phyloP scores from a whole-genome alignment of 1,140 invertebrate genomes.

The Brachionus paranguensis region DNA sequence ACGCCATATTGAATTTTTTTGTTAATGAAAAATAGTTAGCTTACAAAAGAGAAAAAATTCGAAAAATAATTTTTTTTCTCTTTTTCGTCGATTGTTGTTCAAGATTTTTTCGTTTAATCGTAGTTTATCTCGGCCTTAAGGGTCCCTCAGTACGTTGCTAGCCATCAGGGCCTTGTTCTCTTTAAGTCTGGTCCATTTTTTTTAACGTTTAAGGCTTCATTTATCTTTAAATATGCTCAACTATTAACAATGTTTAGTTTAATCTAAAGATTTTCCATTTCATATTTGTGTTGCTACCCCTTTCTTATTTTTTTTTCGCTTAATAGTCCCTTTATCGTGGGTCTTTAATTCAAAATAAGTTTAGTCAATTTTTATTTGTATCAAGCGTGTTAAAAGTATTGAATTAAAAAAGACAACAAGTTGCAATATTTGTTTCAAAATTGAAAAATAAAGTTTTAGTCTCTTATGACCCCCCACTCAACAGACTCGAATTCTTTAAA shows the following conservation, averaged over 20 bases:
- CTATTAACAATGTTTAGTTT: neutral
- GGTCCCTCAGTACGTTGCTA: neutral
- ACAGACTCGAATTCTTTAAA: slow-evolving; percentile 10
- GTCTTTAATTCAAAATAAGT: neutral
- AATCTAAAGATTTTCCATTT: neutral
- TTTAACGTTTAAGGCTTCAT: neutral
- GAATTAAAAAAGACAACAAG: slow-evolving; percentile 29
- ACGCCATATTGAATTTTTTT: slow-evolving; percentile 33
- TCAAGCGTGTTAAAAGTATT: slow-evolving; percentile 30
- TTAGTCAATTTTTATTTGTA: neutral
- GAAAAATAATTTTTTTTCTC: slow-evolving; percentile 8
- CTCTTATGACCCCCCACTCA: neutral
- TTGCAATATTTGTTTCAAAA: slow-evolving; percentile 34
- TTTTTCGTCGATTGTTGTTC: slow-evolving; percentile 31
- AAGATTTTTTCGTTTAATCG: neutral
- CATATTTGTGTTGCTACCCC: neutral
- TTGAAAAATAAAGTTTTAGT: neutral
- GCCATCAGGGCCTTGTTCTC: neutral
- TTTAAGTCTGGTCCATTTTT: neutral
- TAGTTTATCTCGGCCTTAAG: neutral
- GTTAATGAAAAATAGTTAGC: slow-evolving; percentile 34
- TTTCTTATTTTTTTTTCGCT: neutral
- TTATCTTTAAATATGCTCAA: neutral
- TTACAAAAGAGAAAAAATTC: slow-evolving; percentile 31
- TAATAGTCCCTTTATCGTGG: neutral